Evolutionary conservation across 1,140 invertebrate species (phyloP).

Genomic region (Temnothorax nylanderi): DNA sequence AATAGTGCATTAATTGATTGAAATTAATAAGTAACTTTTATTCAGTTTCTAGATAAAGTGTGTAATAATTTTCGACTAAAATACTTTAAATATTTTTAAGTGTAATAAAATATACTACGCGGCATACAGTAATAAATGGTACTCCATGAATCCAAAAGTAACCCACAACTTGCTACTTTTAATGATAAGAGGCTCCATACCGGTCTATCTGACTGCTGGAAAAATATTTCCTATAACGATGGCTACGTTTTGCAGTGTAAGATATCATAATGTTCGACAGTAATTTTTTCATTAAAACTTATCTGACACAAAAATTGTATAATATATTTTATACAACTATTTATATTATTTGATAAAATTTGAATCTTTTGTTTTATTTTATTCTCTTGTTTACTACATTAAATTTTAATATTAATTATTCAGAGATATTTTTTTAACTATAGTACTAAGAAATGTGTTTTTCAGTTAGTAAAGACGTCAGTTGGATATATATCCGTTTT

Average conservation of each 20-base stretch:
- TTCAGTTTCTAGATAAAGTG: background rate
- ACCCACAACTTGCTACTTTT: conserved; percentile 25
- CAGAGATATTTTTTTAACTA: background rate
- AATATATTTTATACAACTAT: background rate
- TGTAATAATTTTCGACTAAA: background rate
- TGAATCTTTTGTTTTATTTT: background rate
- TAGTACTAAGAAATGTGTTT: background rate
- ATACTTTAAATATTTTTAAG: background rate
- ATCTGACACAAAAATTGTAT: background rate
- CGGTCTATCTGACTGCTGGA: conserved; percentile 54
- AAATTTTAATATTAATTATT: background rate
- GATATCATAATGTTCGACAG: background rate
- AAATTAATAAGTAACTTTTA: background rate
- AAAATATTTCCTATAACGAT: conserved; percentile 50
- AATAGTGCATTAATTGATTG: background rate
- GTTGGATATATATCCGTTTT: background rate
- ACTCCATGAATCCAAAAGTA: background rate
- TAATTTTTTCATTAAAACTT: background rate
- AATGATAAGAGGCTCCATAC: conserved; percentile 32
- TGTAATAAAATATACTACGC: background rate
- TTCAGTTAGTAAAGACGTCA: background rate
- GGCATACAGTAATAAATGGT: conserved; percentile 8
- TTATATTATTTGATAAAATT: background rate
- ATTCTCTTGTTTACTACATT: background rate
- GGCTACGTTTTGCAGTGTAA: conserved; percentile 36